Evolutionary conservation across 2,888 invertebrate species (phyloP).

Genomic region (Heliconius ismenius): DNA sequence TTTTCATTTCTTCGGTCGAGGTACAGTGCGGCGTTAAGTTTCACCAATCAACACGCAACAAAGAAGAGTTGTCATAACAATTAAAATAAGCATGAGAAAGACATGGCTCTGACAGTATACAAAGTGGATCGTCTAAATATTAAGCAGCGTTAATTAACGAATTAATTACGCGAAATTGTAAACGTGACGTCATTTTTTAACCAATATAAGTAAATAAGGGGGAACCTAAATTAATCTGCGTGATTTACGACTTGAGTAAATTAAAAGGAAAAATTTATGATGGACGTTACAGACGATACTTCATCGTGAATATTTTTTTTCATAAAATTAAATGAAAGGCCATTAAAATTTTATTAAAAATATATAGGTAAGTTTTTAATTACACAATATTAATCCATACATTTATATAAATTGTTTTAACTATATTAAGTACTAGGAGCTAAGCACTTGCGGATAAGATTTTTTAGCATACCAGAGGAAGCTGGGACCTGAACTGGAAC

Average conservation of each 20-base stretch:
- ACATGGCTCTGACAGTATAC: neutral
- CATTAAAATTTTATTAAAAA: neutral
- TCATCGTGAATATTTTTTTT: neutral
- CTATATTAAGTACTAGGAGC: too few relatives aligned
- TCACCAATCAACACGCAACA: too few relatives aligned
- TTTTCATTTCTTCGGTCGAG: too few relatives aligned
- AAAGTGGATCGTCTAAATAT: neutral
- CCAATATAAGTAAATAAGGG: conserved; percentile 22
- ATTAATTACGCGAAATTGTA: conserved; percentile 29
- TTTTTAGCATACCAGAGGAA: too few relatives aligned
- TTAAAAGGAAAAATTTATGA: conserved; percentile 18
- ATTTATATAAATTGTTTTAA: too few relatives aligned
- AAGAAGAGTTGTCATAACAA: neutral
- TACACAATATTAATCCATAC: neutral
- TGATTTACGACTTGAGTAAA: conserved; percentile 19
- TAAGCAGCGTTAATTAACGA: conserved; percentile 15
- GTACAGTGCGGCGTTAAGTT: too few relatives aligned
- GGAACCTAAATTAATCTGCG: conserved; percentile 18
- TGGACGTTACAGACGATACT: conserved; percentile 2
- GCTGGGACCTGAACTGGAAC: too few relatives aligned
- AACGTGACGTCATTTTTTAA: conserved; percentile 24
- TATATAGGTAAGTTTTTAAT: neutral
- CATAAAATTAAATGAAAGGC: neutral
- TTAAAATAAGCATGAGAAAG: neutral
- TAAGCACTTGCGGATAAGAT: too few relatives aligned